These are phyloP conservation scores for Epinotia bilunana DNA, from an alignment of 2,888 invertebrate genomes.

Conservation along the genomic window DNA sequence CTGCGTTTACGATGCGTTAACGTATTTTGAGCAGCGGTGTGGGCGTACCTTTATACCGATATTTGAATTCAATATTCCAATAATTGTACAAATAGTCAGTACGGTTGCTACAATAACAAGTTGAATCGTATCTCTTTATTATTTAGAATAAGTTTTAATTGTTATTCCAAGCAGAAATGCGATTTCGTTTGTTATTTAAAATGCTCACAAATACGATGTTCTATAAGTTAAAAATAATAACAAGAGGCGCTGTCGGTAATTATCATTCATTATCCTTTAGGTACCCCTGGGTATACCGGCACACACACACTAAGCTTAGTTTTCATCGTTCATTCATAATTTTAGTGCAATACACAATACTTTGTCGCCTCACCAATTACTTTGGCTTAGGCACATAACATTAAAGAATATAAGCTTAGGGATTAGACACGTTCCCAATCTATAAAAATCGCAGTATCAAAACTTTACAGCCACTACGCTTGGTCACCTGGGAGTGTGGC, in stretches of 20 bases:
- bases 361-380: no score
- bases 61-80: neutral
- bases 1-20: no score
- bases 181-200: neutral
- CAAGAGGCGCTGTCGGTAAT: neutral
- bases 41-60: no score
- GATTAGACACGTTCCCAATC: neutral
- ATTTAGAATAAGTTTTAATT: neutral
- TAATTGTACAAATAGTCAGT: neutral
- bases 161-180: neutral
- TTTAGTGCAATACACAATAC: neutral
- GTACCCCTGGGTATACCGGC: neutral
- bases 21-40: no score
- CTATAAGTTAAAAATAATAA: no score
- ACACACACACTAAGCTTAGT: neutral
- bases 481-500: conserved; percentile 87
- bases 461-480: conserved; percentile 6
- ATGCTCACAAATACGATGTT: neutral
- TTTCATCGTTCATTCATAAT: neutral
- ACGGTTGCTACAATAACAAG: no score
- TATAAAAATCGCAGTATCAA: neutral
- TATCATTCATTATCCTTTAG: neutral
- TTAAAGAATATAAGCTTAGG: no score
- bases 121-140: neutral
- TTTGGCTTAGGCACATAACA: no score